These are phyloP conservation scores for Eulemur mongoz DNA, from an alignment of 2,797 vertebrate genomes.

Conservation along the genomic window DNA sequence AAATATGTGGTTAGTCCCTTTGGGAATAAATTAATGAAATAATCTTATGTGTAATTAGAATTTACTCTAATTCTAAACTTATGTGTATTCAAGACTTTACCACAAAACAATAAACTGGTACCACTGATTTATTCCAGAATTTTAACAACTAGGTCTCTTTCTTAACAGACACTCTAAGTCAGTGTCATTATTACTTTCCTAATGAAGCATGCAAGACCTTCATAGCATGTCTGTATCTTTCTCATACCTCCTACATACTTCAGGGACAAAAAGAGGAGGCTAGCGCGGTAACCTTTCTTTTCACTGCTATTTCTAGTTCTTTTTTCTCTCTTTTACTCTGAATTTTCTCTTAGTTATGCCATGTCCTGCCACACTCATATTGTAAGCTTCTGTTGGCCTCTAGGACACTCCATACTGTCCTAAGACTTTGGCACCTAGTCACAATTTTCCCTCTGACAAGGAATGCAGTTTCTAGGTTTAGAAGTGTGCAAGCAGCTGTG, in stretches of 20 bases:
- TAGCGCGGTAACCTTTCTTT: background rate
- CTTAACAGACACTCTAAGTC: background rate
- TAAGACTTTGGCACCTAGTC: background rate
- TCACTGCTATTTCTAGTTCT: background rate
- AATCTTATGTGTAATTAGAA: background rate
- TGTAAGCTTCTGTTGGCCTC: background rate
- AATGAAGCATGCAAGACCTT: background rate
- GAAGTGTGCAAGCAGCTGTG: background rate
- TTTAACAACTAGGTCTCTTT: slow-evolving; percentile 7
- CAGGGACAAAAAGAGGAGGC: background rate
- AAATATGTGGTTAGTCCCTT: background rate
- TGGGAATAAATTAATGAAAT: slow-evolving; percentile 36
- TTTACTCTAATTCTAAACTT: slow-evolving; percentile 42
- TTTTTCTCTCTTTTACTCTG: background rate
- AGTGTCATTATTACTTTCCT: background rate
- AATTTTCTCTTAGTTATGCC: background rate
- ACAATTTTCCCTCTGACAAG: background rate
- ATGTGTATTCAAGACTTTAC: background rate
- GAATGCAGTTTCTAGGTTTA: background rate
- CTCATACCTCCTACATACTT: background rate
- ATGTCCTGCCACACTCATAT: background rate
- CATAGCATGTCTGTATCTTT: background rate
- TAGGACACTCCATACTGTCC: background rate
- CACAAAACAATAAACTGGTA: background rate
- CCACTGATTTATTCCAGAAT: background rate